Evolutionary conservation across 1,140 invertebrate genomes (phyloP), one percentile per base, ranked within the genome.

Genomic region (Drosophila insularis): DNA sequence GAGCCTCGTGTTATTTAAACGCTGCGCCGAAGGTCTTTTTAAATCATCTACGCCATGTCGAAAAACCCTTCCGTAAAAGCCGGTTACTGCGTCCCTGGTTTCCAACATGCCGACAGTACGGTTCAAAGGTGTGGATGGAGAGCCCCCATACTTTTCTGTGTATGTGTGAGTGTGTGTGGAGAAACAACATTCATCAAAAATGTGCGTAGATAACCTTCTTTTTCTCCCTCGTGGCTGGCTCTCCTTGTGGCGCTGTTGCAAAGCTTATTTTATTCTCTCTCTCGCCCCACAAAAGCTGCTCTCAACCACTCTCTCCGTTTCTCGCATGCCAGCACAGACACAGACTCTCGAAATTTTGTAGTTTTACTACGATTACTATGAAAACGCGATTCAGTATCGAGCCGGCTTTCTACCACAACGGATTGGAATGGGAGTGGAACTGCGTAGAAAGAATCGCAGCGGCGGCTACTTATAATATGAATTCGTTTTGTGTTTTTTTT

Each of bases 371-470:
- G 80, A 73, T 89, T 86, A 89, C 82, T 82, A 82, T 73, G 46
- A 35, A 32, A 54, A 19, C 59, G 32, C 67, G 68, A 76, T 53
- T 91, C 74, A 91, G 90, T 91, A 90, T 90, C 90, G 90, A 91
- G 90, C 90, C 90, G 90, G 90, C 90, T 91, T 91, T 91, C 90
- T 89, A 80, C 87, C 68, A 74, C 75, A 78, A 79, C 90, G 90
- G 89, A 91, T 90, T 91, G 90, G 66, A 84, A 77, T 46, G 68
- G 90, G 66, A 84, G 74, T 46, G 68, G 71, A 70, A 70, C 60
- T 75, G 82, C 69, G 79, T 50, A 74, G 63, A 59, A 55, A 55
- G 37, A 79, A 67, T 56, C 65, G 72, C 73, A 66, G 62, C 61
- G 55, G 63, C 43, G 43, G 43, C 43, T 50, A 50, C 43, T 50